These are phyloP conservation scores for Abrostola triplasia DNA, from an alignment of 2,888 invertebrate genomes.

Conservation along the genomic window DNA sequence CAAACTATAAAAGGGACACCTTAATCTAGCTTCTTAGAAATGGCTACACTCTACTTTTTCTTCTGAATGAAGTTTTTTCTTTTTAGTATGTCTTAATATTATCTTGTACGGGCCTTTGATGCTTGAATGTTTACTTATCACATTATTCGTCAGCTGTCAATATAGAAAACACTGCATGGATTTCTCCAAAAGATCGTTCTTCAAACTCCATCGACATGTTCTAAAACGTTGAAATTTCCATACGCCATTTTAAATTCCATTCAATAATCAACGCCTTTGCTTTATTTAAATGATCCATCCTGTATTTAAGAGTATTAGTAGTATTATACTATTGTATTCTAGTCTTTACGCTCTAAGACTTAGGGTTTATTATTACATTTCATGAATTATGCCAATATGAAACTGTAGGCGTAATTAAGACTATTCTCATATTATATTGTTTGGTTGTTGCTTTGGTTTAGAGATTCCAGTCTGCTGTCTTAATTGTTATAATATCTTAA, in stretches of 20 bases:
- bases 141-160: neutral
- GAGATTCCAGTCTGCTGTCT: conserved; percentile 17
- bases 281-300: conserved; percentile 22
- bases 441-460: conserved; percentile 23
- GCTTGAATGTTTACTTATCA: neutral
- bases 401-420: conserved; percentile 35
- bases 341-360: conserved; percentile 13
- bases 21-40: neutral
- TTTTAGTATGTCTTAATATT: neutral
- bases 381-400: conserved; percentile 17
- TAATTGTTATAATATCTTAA: conserved; percentile 44
- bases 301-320: conserved; percentile 35
- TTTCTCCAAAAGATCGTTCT: neutral
- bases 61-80: neutral
- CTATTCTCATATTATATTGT: conserved; percentile 46
- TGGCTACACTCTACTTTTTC: neutral
- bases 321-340: conserved; percentile 19
- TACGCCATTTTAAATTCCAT: too few relatives aligned
- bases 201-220: neutral
- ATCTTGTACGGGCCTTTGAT: neutral
- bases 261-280: neutral
- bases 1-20: conserved; percentile 20
- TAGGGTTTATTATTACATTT: conserved; percentile 28
- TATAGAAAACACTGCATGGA: neutral
- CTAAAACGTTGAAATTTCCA: too few relatives aligned